A percentile compares a stretch with the other conserved stretches of the same genome.
These are phyloP conservation scores for Pelecanoides urinatrix DNA, from an alignment of 2,113 vertebrate species.

Conservation along the genomic window DNA sequence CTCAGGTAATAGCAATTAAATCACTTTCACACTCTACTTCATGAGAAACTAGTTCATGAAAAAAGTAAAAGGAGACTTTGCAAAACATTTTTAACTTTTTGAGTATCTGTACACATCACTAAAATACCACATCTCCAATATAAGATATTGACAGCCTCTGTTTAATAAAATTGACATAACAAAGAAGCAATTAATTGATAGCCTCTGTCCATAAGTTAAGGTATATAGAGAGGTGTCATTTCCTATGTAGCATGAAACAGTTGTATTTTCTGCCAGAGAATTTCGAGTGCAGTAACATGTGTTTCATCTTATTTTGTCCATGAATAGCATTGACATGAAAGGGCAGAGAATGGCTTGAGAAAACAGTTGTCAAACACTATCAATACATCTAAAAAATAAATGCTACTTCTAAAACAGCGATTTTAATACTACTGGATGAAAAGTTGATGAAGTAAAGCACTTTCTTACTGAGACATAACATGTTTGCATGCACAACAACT, in stretches of 20 bases:
- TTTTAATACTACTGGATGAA: conserved; percentile 18
- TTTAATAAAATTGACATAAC: not conserved
- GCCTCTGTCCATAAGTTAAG: not conserved
- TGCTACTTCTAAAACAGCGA: not conserved
- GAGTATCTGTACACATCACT: not conserved
- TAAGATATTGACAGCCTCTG: not conserved
- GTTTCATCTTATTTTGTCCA: not conserved
- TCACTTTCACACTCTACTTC: not conserved
- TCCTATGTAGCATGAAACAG: not conserved
- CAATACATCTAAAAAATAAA: not conserved
- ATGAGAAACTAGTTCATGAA: not conserved
- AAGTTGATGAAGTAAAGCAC: not conserved
- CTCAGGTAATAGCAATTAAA: not conserved
- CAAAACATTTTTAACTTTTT: not conserved
- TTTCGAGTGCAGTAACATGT: not conserved
- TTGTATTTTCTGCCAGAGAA: not conserved
- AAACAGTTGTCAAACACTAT: not conserved
- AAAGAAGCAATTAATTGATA: not conserved
- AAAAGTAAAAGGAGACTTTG: not conserved
- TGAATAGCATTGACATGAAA: not conserved
- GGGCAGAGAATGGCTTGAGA: not conserved
- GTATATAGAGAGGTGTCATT: not conserved
- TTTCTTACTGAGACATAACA: conserved; percentile 52
- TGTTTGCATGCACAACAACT: conserved; percentile 23
- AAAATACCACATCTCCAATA: not conserved